Evolutionary conservation across 2,797 vertebrate genomes (phyloP).

Genomic region (Scarus forsteni): DNA sequence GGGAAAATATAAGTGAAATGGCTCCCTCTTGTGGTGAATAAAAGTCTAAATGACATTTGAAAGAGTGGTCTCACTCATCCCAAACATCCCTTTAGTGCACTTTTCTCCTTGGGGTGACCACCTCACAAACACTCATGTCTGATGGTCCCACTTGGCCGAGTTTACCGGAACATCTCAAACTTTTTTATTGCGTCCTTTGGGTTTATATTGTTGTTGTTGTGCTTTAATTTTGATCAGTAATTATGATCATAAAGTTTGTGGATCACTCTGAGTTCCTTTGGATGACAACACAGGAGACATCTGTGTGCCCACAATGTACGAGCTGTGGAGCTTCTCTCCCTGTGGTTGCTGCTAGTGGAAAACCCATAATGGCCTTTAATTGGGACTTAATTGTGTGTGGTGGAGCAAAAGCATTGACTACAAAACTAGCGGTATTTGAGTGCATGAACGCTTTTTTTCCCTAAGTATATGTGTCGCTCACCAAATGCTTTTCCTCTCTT

Average conservation of each 20-base stretch:
- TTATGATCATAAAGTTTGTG: constrained; percentile 83
- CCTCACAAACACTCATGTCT: constrained; percentile 59
- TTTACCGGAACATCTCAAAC: constrained; percentile 72
- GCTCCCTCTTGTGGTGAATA: constrained; percentile 76
- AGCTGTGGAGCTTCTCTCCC: constrained; percentile 70
- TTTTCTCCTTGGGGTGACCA: constrained; percentile 38
- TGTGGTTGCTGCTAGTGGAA: constrained; percentile 79
- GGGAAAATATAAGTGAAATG: constrained; percentile 58
- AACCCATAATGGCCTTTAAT: constrained; percentile 86
- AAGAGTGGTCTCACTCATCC: constrained; percentile 4
- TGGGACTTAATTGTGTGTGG: constrained; percentile 85
- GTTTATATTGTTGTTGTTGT: constrained; percentile 73
- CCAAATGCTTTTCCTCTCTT: constrained; percentile 66
- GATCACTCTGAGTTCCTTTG: constrained; percentile 81
- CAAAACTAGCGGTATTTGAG: constrained; percentile 83
- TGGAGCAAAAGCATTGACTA: constrained; percentile 81
- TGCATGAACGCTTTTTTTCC: constrained; percentile 78
- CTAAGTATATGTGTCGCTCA: constrained; percentile 74
- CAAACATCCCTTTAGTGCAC: constrained; percentile 19
- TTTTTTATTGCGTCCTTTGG: constrained; percentile 72
- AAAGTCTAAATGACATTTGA: not conserved
- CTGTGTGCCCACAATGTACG: constrained; percentile 78
- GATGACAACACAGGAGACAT: constrained; percentile 82
- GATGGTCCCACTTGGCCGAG: constrained; percentile 66
- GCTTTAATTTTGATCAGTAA: constrained; percentile 84